Evolutionary conservation across 2,113 vertebrate species (phyloP).

Genomic region (Rhinogobius similis): DNA sequence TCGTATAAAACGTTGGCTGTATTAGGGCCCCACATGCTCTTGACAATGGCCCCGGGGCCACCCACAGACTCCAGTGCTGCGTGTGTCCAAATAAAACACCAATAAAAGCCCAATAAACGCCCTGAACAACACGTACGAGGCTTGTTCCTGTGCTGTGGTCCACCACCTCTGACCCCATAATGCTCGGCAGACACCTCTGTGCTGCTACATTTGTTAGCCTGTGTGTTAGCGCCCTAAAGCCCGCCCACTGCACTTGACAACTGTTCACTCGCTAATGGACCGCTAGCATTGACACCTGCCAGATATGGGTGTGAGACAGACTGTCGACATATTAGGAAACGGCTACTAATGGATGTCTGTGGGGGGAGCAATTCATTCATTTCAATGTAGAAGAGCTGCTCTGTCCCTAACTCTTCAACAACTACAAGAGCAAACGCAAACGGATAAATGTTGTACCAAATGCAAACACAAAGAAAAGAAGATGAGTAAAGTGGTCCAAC

Average conservation of each 20-base stretch:
- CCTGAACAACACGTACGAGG: conserved; percentile 40
- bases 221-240: not conserved
- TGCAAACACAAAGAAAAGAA: no score
- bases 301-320: no score
- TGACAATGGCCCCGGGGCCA: conserved; percentile 42
- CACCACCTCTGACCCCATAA: conserved; percentile 47
- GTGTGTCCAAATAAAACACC: conserved; percentile 46
- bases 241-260: conserved; percentile 8
- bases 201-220: conserved; percentile 50
- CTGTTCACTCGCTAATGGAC: conserved; percentile 3
- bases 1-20: no score
- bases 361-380: no score
- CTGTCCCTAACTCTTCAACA: no score
- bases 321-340: no score
- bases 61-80: conserved; percentile 57
- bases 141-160: conserved; percentile 34
- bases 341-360: no score
- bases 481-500: no score
- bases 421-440: no score
- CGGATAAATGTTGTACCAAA: no score
- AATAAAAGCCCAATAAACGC: conserved; percentile 60
- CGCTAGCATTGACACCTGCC: no score
- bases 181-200: conserved; percentile 22
- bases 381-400: no score
- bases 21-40: not conserved